Evolutionary conservation across 2,797 vertebrate species (phyloP).

Genomic region (Acipenser ruthenus): DNA sequence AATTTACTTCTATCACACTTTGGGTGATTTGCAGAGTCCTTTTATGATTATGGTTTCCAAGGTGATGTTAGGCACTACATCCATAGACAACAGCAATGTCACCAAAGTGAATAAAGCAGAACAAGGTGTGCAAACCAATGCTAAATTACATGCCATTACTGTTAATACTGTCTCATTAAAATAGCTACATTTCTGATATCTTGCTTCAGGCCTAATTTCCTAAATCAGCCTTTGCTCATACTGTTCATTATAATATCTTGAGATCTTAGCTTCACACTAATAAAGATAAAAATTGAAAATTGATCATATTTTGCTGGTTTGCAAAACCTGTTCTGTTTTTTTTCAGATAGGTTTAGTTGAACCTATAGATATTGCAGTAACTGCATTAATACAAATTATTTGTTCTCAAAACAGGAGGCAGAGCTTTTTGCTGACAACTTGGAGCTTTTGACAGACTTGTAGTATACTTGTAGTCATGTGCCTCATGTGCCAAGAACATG

Average conservation of each 20-base stretch:
- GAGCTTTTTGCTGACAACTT: too few species aligned
- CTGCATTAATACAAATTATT: too few species aligned
- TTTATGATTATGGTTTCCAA: conserved; percentile 61
- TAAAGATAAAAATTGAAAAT: conserved; percentile 32
- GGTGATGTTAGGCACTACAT: conserved; percentile 54
- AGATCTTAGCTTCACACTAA: conserved; percentile 35
- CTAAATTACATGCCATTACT: conserved; percentile 68
- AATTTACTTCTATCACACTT: conserved; percentile 52
- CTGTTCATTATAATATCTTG: conserved; percentile 35
- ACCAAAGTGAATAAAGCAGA: conserved; percentile 53
- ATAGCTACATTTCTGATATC: conserved; percentile 34
- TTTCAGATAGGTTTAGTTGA: not conserved
- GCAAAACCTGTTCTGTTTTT: conserved; percentile 25
- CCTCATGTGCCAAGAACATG: too few species aligned
- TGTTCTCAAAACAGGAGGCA: too few species aligned
- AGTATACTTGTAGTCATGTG: too few species aligned
- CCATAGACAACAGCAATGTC: conserved; percentile 48
- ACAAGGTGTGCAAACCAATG: conserved; percentile 42
- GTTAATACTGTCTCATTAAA: conserved; percentile 66
- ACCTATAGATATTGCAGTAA: not conserved
- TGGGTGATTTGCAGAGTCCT: conserved; percentile 32
- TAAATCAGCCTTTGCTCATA: conserved; percentile 55
- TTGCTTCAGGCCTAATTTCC: conserved; percentile 54
- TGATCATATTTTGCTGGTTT: conserved; percentile 35
- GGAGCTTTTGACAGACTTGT: too few species aligned